Percentiles rank a stretch among this genome's conserved stretches.
phyloP scores from a whole-genome alignment of 2,113 vertebrate species.

The Jacana jacana region DNA sequence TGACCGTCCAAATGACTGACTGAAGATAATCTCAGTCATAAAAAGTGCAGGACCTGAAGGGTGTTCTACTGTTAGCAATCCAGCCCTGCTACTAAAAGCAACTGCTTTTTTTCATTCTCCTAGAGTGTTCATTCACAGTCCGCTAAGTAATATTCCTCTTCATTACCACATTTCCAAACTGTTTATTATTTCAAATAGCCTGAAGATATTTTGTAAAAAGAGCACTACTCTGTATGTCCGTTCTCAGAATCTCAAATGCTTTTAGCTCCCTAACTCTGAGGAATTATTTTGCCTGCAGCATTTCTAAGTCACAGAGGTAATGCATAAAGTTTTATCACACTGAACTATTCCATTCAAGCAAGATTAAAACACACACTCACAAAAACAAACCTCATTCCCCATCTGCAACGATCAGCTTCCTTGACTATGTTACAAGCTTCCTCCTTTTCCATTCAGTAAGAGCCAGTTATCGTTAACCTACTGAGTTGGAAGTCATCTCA shows the following conservation, averaged over 20 bases:
- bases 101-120: not conserved
- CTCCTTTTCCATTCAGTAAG: conserved; percentile 8
- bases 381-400: not conserved
- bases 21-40: not conserved
- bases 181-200: not conserved
- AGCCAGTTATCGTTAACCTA: not conserved
- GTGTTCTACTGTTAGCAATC: not conserved
- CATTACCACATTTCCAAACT: not conserved
- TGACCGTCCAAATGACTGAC: not conserved
- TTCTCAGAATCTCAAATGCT: not conserved
- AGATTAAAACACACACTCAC: not conserved
- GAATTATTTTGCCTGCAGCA: not conserved
- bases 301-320: not conserved
- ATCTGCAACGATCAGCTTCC: not conserved
- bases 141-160: not conserved
- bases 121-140: not conserved
- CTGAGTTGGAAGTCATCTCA: not conserved
- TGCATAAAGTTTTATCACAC: not conserved
- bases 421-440: not conserved
- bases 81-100: not conserved
- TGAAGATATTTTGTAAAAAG: not conserved
- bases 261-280: not conserved
- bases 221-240: fast-evolving
- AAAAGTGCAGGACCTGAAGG: not conserved
- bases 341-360: not conserved